Base-by-base conservation (phyloP, 2,797 vertebrate genomes). In the Telmatherina bonti region DNA sequence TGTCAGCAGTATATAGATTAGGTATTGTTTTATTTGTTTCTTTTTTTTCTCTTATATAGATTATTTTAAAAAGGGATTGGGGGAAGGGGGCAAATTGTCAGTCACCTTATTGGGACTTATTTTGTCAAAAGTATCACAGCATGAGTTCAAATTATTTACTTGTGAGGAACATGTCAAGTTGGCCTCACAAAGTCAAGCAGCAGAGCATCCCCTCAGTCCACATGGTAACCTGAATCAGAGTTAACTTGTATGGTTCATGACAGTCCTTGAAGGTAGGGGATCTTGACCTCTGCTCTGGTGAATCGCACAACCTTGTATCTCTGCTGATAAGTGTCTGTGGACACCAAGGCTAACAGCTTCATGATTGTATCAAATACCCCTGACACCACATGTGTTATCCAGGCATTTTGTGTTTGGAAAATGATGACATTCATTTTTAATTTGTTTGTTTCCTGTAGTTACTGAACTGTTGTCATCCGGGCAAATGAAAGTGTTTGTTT, bases 101-200 rank as follows among this genome's bases (percentile, higher is more conserved):
- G 24, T 56, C 18, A n/a, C 33, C 13, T 20, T 4, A 62, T 64
- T 53, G 12, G 65, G 38, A 41, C 38, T 3, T 41, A 3, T 16
- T 16, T 41, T 15, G 15, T 11, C 43, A 56, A 63, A 70, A 77
- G 35, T 54, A 52, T 35, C 55, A 66, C 66, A 49, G 76, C 66
- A 67, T 51, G 70, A 74, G 76, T 69, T 30, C 49, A 61, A 65
- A 56, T 60, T 67, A 65, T 88, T 88, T 67, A 83, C 45, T 8
- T 35, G 81, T 64, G 29, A 56, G 53, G 60, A 65, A 72, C 63
- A 72, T 85, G 89, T 91, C 88, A 90, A 85, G 84, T 76, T 84
- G 83, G 72, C 81, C 75, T 81, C 56, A 71, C 53, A 38, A 60
- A 43, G 55, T 62, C 29, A 62, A 62, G 24, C 9, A 26, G 49